Evolutionary conservation across 2,797 vertebrate genomes (phyloP), one percentile per base, ranked within the genome.

Genomic region (Thalassophryne amazonica): DNA sequence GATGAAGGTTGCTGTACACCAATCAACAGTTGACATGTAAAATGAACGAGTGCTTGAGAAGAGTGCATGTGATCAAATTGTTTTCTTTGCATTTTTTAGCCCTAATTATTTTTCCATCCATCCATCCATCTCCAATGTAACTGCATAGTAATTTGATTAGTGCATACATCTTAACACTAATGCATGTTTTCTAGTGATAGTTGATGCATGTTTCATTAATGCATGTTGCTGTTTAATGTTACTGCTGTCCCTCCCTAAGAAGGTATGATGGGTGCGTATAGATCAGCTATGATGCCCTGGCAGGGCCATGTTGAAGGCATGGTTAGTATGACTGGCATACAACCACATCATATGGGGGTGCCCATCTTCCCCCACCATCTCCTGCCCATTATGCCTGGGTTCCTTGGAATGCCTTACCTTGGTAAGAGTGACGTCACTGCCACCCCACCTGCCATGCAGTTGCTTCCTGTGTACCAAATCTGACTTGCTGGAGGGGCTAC

Each of bases 301-400:
- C 91, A 88, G 88, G 91, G 90, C 90, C 87, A 89, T 87, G 82
- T 92, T 91, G 91, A 94, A 90, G 92, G 92, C 92, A 93, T 94
- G 93, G 76, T 94, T 95, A 94, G 92, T 93, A 91, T 95, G 93
- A 87, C 92, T 91, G 92, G 90, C 93, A 94, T 94, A 90, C 92
- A 91, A 83, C 91, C 89, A 88, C 93, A 94, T 94, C 93, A 89
- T 91, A 93, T 91, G 87, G 93, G 93, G 92, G 81, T 93, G 88
- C 89, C 91, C 87, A 85, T 92, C 86, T 80, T 80, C 65, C 92
- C 92, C 88, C 92, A 90, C 79, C 93, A 93, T 88, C 92, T 93
- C 86, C 90, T 89, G 64, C 90, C 90, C 78, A 81, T 92, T 92
- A 90, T 94, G 85, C 90, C 91, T 70, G 90, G 91, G 86, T 91